Conservation (phyloP, 1,140 invertebrate genomes). For the Dreissena polymorpha region DNA sequence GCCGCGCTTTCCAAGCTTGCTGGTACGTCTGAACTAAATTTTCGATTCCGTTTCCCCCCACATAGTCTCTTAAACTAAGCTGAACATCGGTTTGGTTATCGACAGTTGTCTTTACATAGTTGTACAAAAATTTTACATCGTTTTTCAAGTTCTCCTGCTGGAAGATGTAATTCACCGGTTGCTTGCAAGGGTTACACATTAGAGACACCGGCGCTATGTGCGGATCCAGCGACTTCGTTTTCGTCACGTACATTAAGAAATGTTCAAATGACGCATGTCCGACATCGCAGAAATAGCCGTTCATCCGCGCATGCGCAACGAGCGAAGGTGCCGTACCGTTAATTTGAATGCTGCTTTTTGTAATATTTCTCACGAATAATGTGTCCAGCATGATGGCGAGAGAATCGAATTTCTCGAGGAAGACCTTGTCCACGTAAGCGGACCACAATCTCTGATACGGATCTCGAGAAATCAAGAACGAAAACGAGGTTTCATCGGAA, state of each 20-base stretch:
- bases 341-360: not conserved
- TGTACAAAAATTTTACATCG: not conserved
- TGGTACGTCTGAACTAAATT: not conserved
- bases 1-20: not conserved
- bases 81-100: not conserved
- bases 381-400: not conserved
- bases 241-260: constrained; percentile 14
- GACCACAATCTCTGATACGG: constrained; percentile 39
- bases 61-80: not conserved
- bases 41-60: not conserved
- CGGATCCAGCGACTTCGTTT: not conserved
- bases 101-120: not conserved
- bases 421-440: constrained; percentile 46
- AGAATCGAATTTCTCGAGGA: constrained; percentile 21
- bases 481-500: not conserved
- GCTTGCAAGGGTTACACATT: constrained; percentile 28
- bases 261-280: constrained; percentile 19
- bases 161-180: constrained; percentile 6
- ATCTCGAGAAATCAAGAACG: constrained; percentile 28
- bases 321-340: not conserved
- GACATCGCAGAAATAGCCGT: not conserved
- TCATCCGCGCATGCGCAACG: not conserved
- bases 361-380: not conserved
- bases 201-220: constrained; percentile 24
- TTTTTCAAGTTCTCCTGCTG: constrained; percentile 27